Evolutionary conservation across 2,113 vertebrate species (phyloP).

Genomic region (Turdus rufiventris): DNA sequence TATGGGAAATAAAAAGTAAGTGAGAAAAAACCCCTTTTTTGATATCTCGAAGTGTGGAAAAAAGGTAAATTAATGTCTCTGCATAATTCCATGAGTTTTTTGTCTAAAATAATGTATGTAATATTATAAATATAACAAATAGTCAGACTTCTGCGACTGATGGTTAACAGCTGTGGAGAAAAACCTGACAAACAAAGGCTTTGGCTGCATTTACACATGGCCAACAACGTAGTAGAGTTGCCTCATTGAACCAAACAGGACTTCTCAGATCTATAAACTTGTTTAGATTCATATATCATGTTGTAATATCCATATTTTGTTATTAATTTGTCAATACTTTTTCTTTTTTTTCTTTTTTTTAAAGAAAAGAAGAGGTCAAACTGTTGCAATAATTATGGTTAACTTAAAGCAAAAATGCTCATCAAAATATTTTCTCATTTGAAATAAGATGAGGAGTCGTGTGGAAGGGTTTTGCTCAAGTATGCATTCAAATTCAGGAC

Average conservation of each 20-base stretch:
- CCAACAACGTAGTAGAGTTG: background rate
- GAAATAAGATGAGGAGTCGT: background rate
- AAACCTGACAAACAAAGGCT: background rate
- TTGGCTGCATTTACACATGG: background rate
- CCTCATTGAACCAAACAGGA: background rate
- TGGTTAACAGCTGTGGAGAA: constrained; percentile 10
- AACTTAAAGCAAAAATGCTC: constrained; percentile 3
- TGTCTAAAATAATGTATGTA: background rate
- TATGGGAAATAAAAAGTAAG: background rate
- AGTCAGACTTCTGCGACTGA: background rate
- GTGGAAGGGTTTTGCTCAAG: background rate
- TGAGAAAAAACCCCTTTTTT: background rate
- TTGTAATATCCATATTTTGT: background rate
- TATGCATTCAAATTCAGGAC: background rate
- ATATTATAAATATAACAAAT: constrained; percentile 21
- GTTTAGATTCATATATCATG: background rate
- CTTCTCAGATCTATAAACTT: background rate
- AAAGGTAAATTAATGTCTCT: background rate
- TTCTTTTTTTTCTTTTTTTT: background rate
- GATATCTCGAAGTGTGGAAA: background rate
- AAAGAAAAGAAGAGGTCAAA: background rate
- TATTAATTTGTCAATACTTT: background rate
- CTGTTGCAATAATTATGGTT: background rate
- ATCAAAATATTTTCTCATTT: background rate
- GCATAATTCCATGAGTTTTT: background rate